These are phyloP conservation scores for Oligia latruncula DNA, from an alignment of 2,888 invertebrate genomes.

Conservation along the genomic window DNA sequence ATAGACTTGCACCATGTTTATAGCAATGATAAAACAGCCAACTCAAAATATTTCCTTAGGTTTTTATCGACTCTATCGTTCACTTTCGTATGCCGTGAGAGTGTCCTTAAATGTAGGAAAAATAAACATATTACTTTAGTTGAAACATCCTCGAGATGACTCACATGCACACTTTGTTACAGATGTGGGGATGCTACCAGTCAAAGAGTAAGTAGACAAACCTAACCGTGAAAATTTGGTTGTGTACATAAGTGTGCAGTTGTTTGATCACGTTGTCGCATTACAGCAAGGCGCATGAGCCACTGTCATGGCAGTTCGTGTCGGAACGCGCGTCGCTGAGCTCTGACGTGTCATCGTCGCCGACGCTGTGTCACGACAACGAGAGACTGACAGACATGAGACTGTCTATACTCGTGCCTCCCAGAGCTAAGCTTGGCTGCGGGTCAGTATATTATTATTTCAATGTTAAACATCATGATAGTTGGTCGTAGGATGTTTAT, in stretches of 20 bases:
- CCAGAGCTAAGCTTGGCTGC: conserved; percentile 95
- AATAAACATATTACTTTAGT: background rate
- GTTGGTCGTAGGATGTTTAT: conserved; percentile 23
- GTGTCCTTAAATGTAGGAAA: conserved; percentile 6
- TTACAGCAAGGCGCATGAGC: conserved; percentile 93
- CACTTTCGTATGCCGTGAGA: background rate
- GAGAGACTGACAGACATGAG: conserved; percentile 92
- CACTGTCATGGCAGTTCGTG: conserved; percentile 96
- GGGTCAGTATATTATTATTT: conserved; percentile 89
- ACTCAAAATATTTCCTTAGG: conserved; percentile 3
- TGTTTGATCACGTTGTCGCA: conserved; percentile 59
- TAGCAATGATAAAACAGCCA: conserved; percentile 32
- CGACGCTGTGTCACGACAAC: conserved; percentile 85
- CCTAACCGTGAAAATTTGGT: conserved; percentile 35
- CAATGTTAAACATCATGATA: conserved; percentile 16
- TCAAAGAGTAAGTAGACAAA: conserved; percentile 95
- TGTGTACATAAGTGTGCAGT: conserved; percentile 55
- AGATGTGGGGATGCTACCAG: conserved; percentile 98
- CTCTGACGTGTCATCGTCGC: conserved; percentile 88
- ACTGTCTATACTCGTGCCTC: conserved; percentile 94
- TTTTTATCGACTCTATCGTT: background rate
- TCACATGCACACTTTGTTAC: conserved; percentile 83
- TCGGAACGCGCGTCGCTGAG: conserved; percentile 89
- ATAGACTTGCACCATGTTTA: conserved; percentile 45
- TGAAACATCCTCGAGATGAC: background rate